These are phyloP conservation scores for Brachionus rotundiformis DNA, from an alignment of 1,140 invertebrate species.

Conservation along the genomic window DNA sequence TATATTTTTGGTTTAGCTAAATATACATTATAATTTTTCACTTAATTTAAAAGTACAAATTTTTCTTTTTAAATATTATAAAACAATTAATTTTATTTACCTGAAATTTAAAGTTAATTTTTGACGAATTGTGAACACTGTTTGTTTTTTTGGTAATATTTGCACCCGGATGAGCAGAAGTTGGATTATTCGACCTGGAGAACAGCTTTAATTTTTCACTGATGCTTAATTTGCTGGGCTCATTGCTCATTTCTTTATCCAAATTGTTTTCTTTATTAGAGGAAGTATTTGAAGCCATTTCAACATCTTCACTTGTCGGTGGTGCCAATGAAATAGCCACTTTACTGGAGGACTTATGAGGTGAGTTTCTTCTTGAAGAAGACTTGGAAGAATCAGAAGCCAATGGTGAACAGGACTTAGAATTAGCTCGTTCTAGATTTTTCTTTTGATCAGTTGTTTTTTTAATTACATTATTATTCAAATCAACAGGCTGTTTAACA, in stretches of 20 bases:
- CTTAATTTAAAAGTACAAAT: not conserved
- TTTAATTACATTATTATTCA: not conserved
- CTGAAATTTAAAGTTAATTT: slow-evolving; percentile 32
- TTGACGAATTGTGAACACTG: not conserved
- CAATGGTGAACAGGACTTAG: not conserved
- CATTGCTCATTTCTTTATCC: not conserved
- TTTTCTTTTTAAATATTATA: not conserved
- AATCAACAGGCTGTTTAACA: not conserved
- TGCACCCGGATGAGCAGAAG: not conserved
- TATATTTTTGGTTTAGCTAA: no score
- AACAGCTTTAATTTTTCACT: slow-evolving; percentile 48
- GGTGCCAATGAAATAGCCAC: not conserved
- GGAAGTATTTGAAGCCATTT: slow-evolving; percentile 2
- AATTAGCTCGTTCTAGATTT: not conserved
- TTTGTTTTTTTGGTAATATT: slow-evolving; percentile 17
- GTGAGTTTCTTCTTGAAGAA: slow-evolving; percentile 15
- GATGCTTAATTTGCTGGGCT: slow-evolving; percentile 44
- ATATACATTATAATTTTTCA: no score
- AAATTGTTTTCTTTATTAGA: slow-evolving; percentile 43
- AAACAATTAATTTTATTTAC: not conserved
- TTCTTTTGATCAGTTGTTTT: not conserved
- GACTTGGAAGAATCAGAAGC: slow-evolving; percentile 22
- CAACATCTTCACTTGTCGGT: not conserved
- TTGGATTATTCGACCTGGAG: not conserved
- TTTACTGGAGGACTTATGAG: not conserved